These are phyloP conservation scores for Leucophenga varia DNA, from an alignment of 1,140 invertebrate species.

Conservation along the genomic window DNA sequence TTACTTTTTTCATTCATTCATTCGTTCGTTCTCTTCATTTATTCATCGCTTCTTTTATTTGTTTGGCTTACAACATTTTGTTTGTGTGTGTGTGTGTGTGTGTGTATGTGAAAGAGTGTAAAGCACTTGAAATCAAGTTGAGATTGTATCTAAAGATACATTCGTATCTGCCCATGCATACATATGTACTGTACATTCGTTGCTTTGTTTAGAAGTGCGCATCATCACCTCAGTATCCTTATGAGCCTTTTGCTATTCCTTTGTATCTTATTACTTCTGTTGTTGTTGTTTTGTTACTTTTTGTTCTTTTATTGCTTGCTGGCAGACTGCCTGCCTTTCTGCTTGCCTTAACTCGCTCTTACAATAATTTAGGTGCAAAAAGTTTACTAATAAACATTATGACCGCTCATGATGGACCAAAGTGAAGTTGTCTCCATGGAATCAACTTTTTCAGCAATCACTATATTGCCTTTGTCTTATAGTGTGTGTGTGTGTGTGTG, in stretches of 20 bases:
- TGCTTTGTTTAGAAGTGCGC: too few species aligned
- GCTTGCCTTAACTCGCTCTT: not conserved
- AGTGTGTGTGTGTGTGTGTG: not conserved
- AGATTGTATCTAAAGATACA: too few species aligned
- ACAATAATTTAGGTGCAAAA: not conserved
- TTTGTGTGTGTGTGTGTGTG: constrained; percentile 12
- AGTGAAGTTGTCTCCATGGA: not conserved
- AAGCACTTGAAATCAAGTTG: too few species aligned
- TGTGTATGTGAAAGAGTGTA: too few species aligned
- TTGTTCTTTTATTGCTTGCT: not conserved
- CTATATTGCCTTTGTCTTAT: not conserved
- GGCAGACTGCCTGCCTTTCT: not conserved
- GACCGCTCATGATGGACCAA: not conserved
- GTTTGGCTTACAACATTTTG: constrained; percentile 11
- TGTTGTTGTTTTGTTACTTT: constrained; percentile 10
- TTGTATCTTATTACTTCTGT: too few species aligned
- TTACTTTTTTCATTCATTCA: not conserved
- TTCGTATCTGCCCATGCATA: too few species aligned
- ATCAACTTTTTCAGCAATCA: too few species aligned
- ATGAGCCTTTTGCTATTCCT: too few species aligned
- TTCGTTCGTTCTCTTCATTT: constrained; percentile 17
- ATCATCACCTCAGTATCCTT: too few species aligned
- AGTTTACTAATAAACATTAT: constrained; percentile 3
- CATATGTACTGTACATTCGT: too few species aligned
- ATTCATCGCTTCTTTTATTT: too few species aligned